Evolutionary conservation across 2,797 vertebrate genomes (phyloP), one percentile per base, ranked within the genome.

Genomic region (Florisuga fusca): DNA sequence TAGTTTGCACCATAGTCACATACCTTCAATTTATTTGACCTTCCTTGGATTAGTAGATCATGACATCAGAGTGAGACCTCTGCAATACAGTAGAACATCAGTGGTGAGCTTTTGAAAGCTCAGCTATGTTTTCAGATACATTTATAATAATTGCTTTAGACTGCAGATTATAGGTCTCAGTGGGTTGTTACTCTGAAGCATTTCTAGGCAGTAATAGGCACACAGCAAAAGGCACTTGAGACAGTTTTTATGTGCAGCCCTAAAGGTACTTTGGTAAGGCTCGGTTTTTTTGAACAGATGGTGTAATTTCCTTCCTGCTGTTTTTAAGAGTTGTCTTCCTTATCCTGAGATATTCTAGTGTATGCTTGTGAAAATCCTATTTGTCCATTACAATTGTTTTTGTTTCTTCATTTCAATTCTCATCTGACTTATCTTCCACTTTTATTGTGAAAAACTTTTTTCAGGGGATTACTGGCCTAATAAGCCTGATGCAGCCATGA

Each of bases 101-200:
- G 15, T 25, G 29, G 43, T 26, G 27, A 90, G 66, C 66, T 66
- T 84, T 46, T 87, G 86, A 90, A 87, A 84, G 27, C 79, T 87
- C 71, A 86, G 51, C 48, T 86, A 16, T 71, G 48, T 69, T 93
- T 91, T 86, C 80, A 78, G 67, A 29, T 68, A 29, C 11, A 66
- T 93, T 57, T 91, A 68, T 74, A 85, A 78, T 86, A 85, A 78
- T 68, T 94, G 45, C 58, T 89, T 94, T 85, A 90, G 34, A 94
- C 68, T 53, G 14, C 27, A 29, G 51, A 53, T 53, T 53, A 53
- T 29, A 53, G 71, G 33, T 94, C 79, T 95, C 82, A n/a, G 46
- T 59, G 22, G n/a, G 27, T 21, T 84, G 34, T 25, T 93, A 67
- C 93, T 89, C 90, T 63, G 79, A 75, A 73, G 36, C 62, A 76